Evolutionary conservation across 2,888 invertebrate species (phyloP), one percentile per base, ranked within the genome.

Genomic region (Tridacna gigas): DNA sequence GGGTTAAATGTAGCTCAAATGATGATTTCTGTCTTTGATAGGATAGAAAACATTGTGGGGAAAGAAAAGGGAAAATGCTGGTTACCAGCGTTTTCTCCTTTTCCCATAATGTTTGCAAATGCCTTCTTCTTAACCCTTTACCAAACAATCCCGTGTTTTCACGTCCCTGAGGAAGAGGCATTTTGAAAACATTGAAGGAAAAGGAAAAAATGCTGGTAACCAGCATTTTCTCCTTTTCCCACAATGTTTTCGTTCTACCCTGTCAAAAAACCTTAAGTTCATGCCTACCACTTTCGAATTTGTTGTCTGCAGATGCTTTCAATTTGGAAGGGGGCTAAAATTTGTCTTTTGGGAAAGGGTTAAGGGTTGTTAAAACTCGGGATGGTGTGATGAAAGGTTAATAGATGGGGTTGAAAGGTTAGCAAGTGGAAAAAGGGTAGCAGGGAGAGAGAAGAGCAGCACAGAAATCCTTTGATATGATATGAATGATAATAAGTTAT

Each of bases 181-280:
- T 15, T n/a, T 63, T 12, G n/a, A 63, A 63, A 63, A 63, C 63
- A 22, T 63, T 22, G 12, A 63, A 63, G 63, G 63, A 12, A 63
- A 11, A 63, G n/a, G 63, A 63, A 51, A 15, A 56, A 56, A 56
- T 56, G 56, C 56, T 56, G n/a, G 0, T 25, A 22, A 5, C 22
- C n/a, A 63, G 63, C 63, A 63, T n/a, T 63, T 63, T 25, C 13
- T 63, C 63, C 63, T 63, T 22, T 63, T 63, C n/a, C 26, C 63
- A 63, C 63, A 63, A 63, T 63, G 63, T n/a, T 63, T 63, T 63
- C n/a, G n/a, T n/a, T n/a, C 37, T 37, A 7, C 37, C 7, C 37
- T 4, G 7, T 37, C 37, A 37, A 37, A 37, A 37, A 37, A 37
- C 2, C 7, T 37, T 37, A n/a, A n/a, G n/a, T n/a, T n/a, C n/a